Percentiles rank a stretch among this genome's conserved stretches.
Evolutionary conservation across 37 sponge, comb jelly and placozoan species (phyloP).

Genomic region (Theonella swinhoei): DNA sequence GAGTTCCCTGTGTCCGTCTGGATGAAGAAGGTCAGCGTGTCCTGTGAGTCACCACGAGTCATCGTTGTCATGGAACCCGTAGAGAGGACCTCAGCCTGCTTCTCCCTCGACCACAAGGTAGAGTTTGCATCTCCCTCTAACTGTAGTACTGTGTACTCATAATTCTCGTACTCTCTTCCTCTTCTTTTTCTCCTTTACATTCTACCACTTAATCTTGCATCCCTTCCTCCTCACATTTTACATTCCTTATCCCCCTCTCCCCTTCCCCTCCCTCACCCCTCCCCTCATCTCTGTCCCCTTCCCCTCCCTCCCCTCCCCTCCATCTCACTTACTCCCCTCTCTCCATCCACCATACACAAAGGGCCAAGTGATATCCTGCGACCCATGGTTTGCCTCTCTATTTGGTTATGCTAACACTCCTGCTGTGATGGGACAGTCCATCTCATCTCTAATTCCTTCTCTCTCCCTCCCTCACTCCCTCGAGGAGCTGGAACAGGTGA

Average conservation of each 20-base stretch:
- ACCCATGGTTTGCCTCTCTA: constrained; percentile 73
- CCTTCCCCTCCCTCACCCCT: neutral
- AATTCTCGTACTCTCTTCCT: neutral
- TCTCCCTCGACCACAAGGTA: constrained; percentile 49
- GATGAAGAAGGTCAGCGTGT: constrained; percentile 78
- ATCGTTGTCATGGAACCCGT: constrained; percentile 94
- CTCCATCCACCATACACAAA: neutral
- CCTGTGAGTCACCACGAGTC: constrained; percentile 34
- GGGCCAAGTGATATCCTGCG: constrained; percentile 64
- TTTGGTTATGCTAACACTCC: constrained; percentile 57
- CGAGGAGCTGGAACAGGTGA: constrained; percentile 20
- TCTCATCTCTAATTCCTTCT: constrained; percentile 75
- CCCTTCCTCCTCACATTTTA: neutral
- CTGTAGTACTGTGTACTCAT: no score
- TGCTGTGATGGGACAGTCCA: constrained; percentile 57
- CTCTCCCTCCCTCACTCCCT: constrained; percentile 36
- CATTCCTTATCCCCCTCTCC: neutral
- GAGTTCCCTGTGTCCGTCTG: constrained; percentile 93
- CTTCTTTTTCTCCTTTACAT: neutral
- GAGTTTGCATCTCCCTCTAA: neutral
- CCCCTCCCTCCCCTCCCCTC: neutral
- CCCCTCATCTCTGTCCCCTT: neutral
- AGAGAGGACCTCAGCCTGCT: constrained; percentile 61
- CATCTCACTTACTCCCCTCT: neutral
- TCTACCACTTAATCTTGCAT: neutral